Conservation (phyloP, 64 coral and sea anemone genomes). For the Anthopleura sola region DNA sequence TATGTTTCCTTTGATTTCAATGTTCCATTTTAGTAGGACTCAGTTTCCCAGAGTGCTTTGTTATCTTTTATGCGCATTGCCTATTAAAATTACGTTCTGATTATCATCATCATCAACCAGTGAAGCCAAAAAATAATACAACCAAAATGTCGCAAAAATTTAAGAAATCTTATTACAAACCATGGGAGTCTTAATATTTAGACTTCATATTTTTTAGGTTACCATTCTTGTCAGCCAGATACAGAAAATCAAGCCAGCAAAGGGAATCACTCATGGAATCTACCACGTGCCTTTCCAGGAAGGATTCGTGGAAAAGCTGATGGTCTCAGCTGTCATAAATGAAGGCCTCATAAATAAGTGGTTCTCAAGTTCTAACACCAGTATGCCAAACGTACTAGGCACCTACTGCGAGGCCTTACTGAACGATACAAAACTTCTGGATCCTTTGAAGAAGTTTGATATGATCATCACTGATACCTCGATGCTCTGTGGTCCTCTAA, state of each 20-base stretch:
- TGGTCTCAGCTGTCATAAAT: neutral
- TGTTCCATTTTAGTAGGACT: too few relatives aligned
- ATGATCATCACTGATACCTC: neutral
- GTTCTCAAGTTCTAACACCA: neutral
- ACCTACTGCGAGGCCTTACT: conserved; percentile 6
- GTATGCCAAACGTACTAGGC: neutral
- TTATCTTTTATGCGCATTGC: too few relatives aligned
- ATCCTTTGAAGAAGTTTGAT: conserved; percentile 24
- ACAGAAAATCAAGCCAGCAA: neutral
- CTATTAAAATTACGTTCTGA: too few relatives aligned
- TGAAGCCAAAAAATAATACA: too few relatives aligned
- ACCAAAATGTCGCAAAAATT: too few relatives aligned
- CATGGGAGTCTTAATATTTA: too few relatives aligned
- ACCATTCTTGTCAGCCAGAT: neutral
- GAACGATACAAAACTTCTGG: conserved; percentile 8
- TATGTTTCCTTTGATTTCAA: too few relatives aligned
- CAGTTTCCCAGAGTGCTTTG: too few relatives aligned
- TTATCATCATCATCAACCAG: too few relatives aligned
- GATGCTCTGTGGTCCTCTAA: neutral
- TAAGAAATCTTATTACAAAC: too few relatives aligned
- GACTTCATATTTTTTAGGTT: too few relatives aligned
- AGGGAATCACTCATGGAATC: conserved; percentile 29
- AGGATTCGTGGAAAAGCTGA: conserved; percentile 9
- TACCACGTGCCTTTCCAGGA: conserved; percentile 40
- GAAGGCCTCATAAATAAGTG: neutral